These are phyloP conservation scores for Urocynchramus pylzowi DNA, from an alignment of 2,113 vertebrate species.

Conservation along the genomic window DNA sequence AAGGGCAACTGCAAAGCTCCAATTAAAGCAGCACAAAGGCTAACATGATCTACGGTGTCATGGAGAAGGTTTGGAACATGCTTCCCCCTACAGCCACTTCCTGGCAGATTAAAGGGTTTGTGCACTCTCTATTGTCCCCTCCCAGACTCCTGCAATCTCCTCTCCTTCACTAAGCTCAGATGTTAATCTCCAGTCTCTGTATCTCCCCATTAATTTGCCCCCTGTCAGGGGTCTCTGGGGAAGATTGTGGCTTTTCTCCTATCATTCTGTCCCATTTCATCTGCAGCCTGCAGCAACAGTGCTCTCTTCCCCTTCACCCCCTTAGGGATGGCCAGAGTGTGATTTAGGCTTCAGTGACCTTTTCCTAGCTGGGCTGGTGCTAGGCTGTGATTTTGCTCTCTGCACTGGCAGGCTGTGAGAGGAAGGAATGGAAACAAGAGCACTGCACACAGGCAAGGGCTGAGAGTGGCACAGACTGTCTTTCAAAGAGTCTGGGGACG, in stretches of 20 bases:
- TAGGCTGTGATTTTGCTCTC: background rate
- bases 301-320: background rate
- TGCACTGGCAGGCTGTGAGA: background rate
- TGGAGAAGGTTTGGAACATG: conserved; percentile 27
- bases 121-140: background rate
- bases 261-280: background rate
- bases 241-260: background rate
- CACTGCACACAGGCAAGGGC: background rate
- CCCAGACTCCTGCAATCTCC: background rate
- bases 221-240: background rate
- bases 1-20: conserved; percentile 53
- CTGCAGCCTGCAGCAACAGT: background rate
- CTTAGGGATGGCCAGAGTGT: background rate
- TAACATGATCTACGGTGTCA: conserved; percentile 22
- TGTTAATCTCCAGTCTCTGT: background rate
- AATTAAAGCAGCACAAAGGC: conserved; percentile 59
- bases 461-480: background rate
- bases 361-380: background rate
- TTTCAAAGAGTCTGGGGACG: background rate
- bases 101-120: conserved; percentile 54
- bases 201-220: conserved; percentile 12
- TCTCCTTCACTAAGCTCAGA: background rate
- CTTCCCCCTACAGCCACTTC: background rate
- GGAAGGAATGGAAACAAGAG: background rate
- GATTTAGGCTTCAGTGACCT: background rate